phyloP scores from a whole-genome alignment of 2,888 invertebrate genomes.

The Nomada hirtipes region DNA sequence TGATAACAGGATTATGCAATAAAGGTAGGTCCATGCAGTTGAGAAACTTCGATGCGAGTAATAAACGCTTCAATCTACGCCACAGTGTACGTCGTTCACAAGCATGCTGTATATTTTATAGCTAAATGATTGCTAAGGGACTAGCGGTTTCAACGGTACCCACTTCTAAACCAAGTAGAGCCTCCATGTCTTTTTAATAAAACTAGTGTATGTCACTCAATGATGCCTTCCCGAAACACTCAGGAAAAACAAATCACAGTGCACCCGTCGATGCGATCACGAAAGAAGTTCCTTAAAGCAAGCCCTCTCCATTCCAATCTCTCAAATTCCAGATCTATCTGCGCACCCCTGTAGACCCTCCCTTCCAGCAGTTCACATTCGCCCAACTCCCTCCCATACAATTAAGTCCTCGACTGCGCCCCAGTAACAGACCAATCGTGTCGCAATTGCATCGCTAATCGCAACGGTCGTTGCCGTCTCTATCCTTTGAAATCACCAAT shows the following conservation, averaged over 20 bases:
- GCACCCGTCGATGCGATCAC: background rate
- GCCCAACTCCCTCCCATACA: background rate
- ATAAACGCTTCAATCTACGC: background rate
- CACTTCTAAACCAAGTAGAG: too few relatives aligned
- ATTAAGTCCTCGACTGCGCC: constrained; percentile 8
- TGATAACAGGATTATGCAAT: background rate
- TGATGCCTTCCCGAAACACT: too few relatives aligned
- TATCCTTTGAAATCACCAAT: too few relatives aligned
- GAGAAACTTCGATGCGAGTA: background rate
- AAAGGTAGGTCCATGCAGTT: background rate
- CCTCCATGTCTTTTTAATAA: too few relatives aligned
- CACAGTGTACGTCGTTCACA: too few relatives aligned
- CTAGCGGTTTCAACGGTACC: too few relatives aligned
- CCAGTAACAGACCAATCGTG: background rate
- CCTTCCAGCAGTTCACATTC: background rate
- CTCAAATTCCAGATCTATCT: background rate
- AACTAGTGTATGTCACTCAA: too few relatives aligned
- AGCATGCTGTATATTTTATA: too few relatives aligned
- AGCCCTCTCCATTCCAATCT: background rate
- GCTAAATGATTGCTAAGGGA: too few relatives aligned
- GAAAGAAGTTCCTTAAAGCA: background rate
- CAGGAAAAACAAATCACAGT: background rate
- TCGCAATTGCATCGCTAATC: background rate
- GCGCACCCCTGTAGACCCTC: background rate
- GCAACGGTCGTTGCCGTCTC: too few relatives aligned